Conservation (phyloP, 1,140 invertebrate species). For the Hesperophylax magnus region DNA sequence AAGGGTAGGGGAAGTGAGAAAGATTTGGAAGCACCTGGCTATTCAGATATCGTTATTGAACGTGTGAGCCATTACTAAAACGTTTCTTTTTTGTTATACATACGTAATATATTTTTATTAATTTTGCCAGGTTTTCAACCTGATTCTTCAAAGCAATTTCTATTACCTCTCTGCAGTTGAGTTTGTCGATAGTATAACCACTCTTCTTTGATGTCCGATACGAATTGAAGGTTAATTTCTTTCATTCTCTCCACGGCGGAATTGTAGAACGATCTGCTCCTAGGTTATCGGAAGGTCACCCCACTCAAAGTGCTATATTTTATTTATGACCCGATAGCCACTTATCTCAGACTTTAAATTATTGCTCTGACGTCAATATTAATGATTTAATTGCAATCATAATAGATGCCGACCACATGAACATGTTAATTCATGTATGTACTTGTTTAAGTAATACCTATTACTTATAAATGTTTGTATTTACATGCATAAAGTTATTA, state of each 20-base stretch:
- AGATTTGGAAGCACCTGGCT: too few species aligned
- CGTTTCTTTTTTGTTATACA: too few species aligned
- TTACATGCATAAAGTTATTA: too few species aligned
- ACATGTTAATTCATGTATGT: background rate
- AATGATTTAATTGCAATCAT: conserved; percentile 29
- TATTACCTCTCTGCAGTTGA: too few species aligned
- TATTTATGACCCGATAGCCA: conserved; percentile 6
- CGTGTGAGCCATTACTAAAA: too few species aligned
- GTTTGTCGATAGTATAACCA: background rate
- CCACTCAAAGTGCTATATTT: background rate
- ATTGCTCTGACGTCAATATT: conserved; percentile 35
- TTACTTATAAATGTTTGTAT: too few species aligned
- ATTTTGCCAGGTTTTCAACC: too few species aligned
- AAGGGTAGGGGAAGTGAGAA: too few species aligned
- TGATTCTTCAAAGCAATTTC: too few species aligned
- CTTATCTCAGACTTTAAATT: background rate
- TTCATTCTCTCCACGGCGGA: conserved; percentile 11
- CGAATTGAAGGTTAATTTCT: conserved; percentile 37
- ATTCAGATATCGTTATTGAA: too few species aligned
- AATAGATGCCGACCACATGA: conserved; percentile 24
- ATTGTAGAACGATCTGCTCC: background rate
- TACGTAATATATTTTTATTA: too few species aligned
- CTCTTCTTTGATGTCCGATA: background rate
- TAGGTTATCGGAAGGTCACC: conserved; percentile 23
- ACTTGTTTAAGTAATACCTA: too few species aligned